Evolutionary conservation across 2,797 vertebrate genomes (phyloP), one percentile per base, ranked within the genome.

Genomic region (Apodemus agrarius): DNA sequence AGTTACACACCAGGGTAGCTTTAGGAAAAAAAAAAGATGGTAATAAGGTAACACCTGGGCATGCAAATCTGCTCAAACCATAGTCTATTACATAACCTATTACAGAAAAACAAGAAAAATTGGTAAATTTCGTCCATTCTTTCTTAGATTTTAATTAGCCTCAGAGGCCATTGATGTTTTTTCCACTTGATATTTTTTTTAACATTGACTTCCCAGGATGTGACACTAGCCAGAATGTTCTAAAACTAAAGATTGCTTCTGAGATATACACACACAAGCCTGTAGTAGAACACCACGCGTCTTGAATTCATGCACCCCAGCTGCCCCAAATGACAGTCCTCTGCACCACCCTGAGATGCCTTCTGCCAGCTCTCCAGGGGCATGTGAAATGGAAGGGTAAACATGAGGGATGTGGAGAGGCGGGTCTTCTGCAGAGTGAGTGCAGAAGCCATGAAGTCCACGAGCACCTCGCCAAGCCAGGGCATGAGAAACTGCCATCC

Each of bases 261-360:
- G 61, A 63, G 37, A 78, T 21, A 4, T n/a, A n/a, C 0, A 5
- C 0, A 67, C 7, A 3, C 3, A 37, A 7, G 11, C 0, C 14
- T 43, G 12, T 9, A 21, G 31, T 52, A 34, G 22, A 29, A 69
- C 10, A 10, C 8, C 13, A 34, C 31, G 13, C 34, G 19, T 12
- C 40, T 69, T 49, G 14, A 37, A 13, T 37, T 31, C 34, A 37
- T 7, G 19, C 1, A n/a, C 34, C 37, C 46, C 14, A 43, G 49
- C 26, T 37, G 49, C 31, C 37, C 49, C 24, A 80, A 93, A 67
- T 17, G 76, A 72, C 3, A 89, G 19, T 21, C 40, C 13, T 40
- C 59, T 49, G 29, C 14, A 17, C 61, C 17, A 24, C 69, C 63
- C 67, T 37, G 14, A 95, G 69, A 43, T 26, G 24, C 37, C n/a